Conservation (phyloP, 2,797 vertebrate species). For the Rhynchonycteris naso region DNA sequence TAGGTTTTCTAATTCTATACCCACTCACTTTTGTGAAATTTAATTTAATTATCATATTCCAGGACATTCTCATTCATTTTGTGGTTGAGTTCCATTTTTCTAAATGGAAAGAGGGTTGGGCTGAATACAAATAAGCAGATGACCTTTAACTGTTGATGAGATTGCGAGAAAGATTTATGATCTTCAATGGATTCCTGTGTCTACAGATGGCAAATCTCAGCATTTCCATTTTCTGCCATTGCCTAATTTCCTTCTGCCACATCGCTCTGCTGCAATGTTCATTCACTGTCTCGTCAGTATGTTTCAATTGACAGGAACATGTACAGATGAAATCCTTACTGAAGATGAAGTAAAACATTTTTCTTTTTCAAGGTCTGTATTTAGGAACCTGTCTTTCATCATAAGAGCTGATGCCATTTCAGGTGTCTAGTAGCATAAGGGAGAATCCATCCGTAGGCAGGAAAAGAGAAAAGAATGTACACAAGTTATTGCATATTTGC, state of each 20-base stretch:
- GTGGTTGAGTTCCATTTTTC: neutral
- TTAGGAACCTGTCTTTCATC: slow-evolving; percentile 67
- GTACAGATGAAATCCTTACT: slow-evolving; percentile 72
- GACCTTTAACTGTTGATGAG: slow-evolving; percentile 48
- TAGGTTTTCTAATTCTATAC: neutral
- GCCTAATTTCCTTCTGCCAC: slow-evolving; percentile 55
- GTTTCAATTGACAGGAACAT: slow-evolving; percentile 51
- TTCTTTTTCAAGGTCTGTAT: slow-evolving; percentile 67
- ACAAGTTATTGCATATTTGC: neutral
- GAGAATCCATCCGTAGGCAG: slow-evolving; percentile 46
- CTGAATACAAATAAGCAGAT: slow-evolving; percentile 8
- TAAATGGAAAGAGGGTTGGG: neutral
- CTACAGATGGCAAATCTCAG: slow-evolving; percentile 25
- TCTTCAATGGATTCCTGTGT: neutral
- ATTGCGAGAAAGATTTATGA: slow-evolving; percentile 53
- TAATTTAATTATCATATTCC: neutral
- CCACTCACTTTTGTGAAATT: slow-evolving; percentile 7
- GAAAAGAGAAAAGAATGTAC: slow-evolving; percentile 32
- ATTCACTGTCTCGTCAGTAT: slow-evolving; percentile 39
- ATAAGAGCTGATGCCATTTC: slow-evolving; percentile 56
- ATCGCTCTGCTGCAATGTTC: neutral
- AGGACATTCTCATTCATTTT: slow-evolving; percentile 40
- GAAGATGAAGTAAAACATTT: slow-evolving; percentile 69
- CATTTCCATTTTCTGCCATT: neutral
- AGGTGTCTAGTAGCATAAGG: slow-evolving; percentile 57